Conservation (phyloP, 2,888 invertebrate genomes). For the Hemicrepidius hirtus region DNA sequence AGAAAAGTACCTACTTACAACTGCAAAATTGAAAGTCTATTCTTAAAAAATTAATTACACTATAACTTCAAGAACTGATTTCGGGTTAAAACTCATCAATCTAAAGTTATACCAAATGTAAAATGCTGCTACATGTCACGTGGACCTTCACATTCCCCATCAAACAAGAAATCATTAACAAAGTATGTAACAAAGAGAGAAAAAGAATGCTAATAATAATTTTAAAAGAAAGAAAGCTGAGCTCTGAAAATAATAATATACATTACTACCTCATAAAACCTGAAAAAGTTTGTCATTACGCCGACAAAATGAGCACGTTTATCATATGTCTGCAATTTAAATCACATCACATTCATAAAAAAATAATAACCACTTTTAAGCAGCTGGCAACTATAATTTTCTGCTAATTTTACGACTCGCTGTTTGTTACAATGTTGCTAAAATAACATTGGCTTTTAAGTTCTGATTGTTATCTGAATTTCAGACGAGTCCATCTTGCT, state of each 20-base stretch:
- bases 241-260: conserved; percentile 4
- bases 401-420: conserved; percentile 6
- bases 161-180: not conserved
- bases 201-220: not conserved
- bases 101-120: not conserved
- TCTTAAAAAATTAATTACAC: too few relatives aligned
- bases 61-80: too few relatives aligned
- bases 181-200: not conserved
- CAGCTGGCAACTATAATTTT: conserved; percentile 23
- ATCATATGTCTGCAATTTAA: conserved; percentile 23
- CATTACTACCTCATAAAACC: conserved; percentile 11
- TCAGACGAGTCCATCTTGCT: too few relatives aligned
- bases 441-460: not conserved
- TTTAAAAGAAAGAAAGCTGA: not conserved
- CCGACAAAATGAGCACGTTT: conserved; percentile 31
- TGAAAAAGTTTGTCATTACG: conserved; percentile 15
- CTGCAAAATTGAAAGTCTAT: too few relatives aligned
- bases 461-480: not conserved
- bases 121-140: not conserved
- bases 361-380: conserved; percentile 32
- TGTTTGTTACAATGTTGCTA: conserved; percentile 22
- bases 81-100: too few relatives aligned
- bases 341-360: conserved; percentile 30
- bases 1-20: too few relatives aligned
- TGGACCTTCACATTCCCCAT: not conserved